Evolutionary conservation across 2,797 vertebrate species (phyloP).

Genomic region (Mus caroli): DNA sequence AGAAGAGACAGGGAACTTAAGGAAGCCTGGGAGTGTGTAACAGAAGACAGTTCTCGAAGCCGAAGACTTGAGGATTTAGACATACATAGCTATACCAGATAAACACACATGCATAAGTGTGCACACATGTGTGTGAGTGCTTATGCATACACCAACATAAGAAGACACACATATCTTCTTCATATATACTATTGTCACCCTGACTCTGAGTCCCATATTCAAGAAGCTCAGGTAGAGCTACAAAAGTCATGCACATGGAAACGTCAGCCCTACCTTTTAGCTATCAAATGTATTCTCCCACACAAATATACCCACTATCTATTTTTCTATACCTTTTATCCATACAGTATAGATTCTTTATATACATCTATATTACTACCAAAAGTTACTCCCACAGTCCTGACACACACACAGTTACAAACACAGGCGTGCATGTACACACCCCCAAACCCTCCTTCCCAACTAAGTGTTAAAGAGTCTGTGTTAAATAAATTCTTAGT

Average conservation of each 20-base stretch:
- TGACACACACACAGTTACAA: not conserved
- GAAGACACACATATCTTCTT: not conserved
- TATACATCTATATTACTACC: not conserved
- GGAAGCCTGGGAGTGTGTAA: not conserved
- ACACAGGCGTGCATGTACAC: not conserved
- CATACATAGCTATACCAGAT: not conserved
- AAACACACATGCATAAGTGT: not conserved
- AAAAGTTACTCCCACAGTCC: not conserved
- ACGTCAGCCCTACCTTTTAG: slow-evolving; percentile 37
- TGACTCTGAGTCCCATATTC: slow-evolving; percentile 17
- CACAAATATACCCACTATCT: not conserved
- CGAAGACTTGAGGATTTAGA: slow-evolving; percentile 22
- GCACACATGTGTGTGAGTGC: not conserved
- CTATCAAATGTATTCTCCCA: slow-evolving; percentile 1
- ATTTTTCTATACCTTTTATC: slow-evolving; percentile 25
- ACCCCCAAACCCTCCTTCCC: not conserved
- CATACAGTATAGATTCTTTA: not conserved
- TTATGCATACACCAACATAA: not conserved
- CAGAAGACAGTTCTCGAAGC: slow-evolving; percentile 36
- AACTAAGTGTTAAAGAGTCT: slow-evolving; percentile 60
- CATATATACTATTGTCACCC: not conserved
- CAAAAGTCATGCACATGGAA: slow-evolving; percentile 7
- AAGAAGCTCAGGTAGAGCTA: slow-evolving; percentile 41
- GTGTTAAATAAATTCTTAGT: slow-evolving; percentile 24
- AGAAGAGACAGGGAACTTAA: slow-evolving; percentile 57